Conservation (phyloP, 2,797 vertebrate genomes). For the Otolemur crassicaudatus region DNA sequence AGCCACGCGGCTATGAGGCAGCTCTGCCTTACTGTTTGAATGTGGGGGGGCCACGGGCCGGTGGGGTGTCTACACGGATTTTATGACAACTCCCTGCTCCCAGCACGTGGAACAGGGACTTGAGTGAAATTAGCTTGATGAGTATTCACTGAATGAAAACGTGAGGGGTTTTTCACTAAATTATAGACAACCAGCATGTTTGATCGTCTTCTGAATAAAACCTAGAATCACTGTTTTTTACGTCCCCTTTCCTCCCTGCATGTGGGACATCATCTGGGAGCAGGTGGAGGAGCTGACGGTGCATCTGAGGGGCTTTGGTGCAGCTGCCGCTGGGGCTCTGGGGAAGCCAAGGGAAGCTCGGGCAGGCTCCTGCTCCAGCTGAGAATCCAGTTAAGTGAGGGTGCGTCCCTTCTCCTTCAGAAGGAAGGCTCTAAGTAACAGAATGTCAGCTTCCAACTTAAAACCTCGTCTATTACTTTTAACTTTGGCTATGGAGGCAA, state of each 20-base stretch:
- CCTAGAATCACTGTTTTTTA: no score
- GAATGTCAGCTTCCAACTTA: constrained; percentile 30
- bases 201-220: neutral
- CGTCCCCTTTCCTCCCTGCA: neutral
- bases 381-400: constrained; percentile 63
- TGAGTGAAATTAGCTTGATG: fast-evolving
- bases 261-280: fast-evolving
- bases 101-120: fast-evolving
- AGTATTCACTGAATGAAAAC: fast-evolving
- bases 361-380: neutral
- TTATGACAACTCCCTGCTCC: fast-evolving
- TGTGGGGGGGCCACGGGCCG: fast-evolving
- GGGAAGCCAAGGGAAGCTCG: neutral
- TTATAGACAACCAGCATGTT: neutral
- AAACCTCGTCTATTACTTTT: constrained; percentile 45
- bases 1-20: fast-evolving
- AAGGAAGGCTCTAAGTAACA: constrained; percentile 22
- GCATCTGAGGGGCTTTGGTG: fast-evolving
- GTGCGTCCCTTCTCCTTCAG: neutral
- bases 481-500: neutral
- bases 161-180: neutral
- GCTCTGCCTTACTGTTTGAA: fast-evolving
- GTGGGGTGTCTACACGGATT: fast-evolving
- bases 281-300: fast-evolving
- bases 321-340: no score